Conservation (phyloP, 2,797 vertebrate species). For the Danio aesculapii region DNA sequence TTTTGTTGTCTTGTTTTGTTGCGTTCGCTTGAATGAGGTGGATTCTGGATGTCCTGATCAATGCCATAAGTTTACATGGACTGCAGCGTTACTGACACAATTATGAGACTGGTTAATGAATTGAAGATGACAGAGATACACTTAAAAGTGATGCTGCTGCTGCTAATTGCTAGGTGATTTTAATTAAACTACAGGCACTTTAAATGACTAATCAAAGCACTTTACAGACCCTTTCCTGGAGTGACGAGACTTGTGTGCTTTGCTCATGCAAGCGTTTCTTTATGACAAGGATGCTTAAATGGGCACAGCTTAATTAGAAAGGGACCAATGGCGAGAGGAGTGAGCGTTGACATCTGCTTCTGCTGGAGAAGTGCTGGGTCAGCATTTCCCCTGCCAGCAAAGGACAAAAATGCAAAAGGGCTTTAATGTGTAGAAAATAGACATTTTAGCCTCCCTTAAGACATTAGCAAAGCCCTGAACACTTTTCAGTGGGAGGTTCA, state of each 20-base stretch:
- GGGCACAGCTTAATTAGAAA: conserved; percentile 53
- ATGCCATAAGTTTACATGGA: conserved; percentile 63
- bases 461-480: conserved; percentile 11
- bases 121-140: conserved; percentile 72
- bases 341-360: conserved; percentile 42
- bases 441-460: conserved; percentile 14
- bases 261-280: conserved; percentile 70
- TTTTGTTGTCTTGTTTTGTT: conserved; percentile 40
- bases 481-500: neutral
- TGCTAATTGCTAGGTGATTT: conserved; percentile 80
- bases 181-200: conserved; percentile 80
- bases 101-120: conserved; percentile 72
- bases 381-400: conserved; percentile 44
- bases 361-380: conserved; percentile 30
- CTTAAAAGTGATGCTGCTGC: conserved; percentile 71
- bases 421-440: conserved; percentile 25
- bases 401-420: conserved; percentile 25
- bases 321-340: conserved; percentile 45
- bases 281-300: conserved; percentile 47
- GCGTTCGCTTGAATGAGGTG: conserved; percentile 50
- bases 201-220: conserved; percentile 73
- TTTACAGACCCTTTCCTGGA: conserved; percentile 64
- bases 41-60: conserved; percentile 37
- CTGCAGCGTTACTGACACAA: conserved; percentile 69
- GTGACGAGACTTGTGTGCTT: conserved; percentile 63